Conservation (phyloP, 2,113 vertebrate species). For the Eclectus roratus region DNA sequence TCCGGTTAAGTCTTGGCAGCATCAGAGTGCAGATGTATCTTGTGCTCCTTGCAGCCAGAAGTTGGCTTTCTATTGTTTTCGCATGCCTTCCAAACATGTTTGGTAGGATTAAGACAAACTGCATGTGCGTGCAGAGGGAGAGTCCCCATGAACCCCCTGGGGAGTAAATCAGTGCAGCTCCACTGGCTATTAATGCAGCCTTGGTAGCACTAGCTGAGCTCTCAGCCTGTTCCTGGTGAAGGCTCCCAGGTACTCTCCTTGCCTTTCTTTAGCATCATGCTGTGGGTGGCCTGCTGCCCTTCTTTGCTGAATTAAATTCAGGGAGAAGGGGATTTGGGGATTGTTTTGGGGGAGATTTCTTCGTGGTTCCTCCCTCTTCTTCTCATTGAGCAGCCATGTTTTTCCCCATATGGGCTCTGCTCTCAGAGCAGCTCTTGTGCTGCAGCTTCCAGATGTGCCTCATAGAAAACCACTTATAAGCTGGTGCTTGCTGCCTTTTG, state of each 20-base stretch:
- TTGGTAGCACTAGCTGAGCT: neutral
- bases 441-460: neutral
- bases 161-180: neutral
- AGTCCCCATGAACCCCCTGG: neutral
- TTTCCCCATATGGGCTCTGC: neutral
- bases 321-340: neutral
- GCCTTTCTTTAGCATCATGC: neutral
- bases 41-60: constrained; percentile 27
- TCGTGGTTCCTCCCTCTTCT: neutral
- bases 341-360: neutral
- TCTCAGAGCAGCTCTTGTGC: neutral
- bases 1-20: constrained; percentile 40
- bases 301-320: neutral
- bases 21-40: constrained; percentile 13
- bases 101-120: constrained; percentile 21
- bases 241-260: constrained; percentile 17
- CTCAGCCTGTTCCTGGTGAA: neutral
- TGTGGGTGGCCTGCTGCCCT: constrained; percentile 7
- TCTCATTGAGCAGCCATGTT: neutral
- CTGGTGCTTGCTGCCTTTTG: neutral
- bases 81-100: neutral
- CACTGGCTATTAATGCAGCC: neutral
- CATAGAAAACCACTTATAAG: neutral
- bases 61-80: neutral
- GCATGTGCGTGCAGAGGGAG: neutral